Percentiles rank a stretch among this genome's conserved stretches.
phyloP scores from a whole-genome alignment of 2,113 vertebrate species.

The Prunella fulvescens region DNA sequence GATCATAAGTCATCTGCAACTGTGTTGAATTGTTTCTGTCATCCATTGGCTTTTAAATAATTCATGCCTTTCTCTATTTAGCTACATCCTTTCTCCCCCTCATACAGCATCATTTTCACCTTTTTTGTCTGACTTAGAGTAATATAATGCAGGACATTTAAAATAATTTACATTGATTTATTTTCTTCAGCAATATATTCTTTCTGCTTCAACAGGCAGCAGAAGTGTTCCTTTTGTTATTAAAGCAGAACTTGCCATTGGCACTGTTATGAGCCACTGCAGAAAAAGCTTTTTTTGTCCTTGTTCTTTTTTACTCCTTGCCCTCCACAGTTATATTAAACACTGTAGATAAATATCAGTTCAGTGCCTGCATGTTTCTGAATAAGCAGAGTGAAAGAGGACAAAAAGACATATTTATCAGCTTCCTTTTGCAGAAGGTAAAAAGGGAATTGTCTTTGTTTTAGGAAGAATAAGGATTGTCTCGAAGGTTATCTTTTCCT shows the following conservation, averaged over 20 bases:
- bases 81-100: not conserved
- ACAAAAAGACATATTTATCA: not conserved
- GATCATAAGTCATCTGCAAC: not conserved
- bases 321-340: not conserved
- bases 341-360: not conserved
- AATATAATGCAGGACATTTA: not conserved
- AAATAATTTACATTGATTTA: constrained; percentile 39
- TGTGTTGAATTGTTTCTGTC: not conserved
- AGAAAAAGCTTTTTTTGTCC: not conserved
- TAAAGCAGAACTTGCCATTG: not conserved
- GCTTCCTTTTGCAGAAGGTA: not conserved
- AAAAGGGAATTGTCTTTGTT: not conserved
- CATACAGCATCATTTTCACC: not conserved
- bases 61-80: not conserved
- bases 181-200: not conserved
- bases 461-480: not conserved
- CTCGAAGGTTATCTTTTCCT: not conserved
- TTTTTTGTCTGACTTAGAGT: not conserved
- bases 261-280: not conserved
- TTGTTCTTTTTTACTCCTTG: not conserved
- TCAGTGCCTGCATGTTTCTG: not conserved
- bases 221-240: not conserved
- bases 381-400: not conserved
- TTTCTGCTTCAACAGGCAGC: constrained; percentile 19
- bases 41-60: constrained; percentile 15